phyloP scores from a whole-genome alignment of 2,888 invertebrate genomes.

The Drymonia ruficornis region DNA sequence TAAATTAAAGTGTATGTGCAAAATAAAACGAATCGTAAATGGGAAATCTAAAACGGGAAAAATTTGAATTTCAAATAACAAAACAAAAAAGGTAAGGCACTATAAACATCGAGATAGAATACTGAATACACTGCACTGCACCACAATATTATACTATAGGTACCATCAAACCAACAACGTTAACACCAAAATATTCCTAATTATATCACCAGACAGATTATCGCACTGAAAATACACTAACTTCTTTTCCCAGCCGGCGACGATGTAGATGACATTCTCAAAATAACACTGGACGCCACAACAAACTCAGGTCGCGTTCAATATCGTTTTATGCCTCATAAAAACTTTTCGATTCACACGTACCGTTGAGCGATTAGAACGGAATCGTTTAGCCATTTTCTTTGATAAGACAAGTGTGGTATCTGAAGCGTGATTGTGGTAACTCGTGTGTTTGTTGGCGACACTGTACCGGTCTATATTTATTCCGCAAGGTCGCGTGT shows the following conservation, averaged over 20 bases:
- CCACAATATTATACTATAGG: background rate
- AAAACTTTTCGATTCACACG: conserved; percentile 64
- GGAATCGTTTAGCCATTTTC: conserved; percentile 80
- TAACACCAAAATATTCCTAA: background rate
- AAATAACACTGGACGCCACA: conserved; percentile 57
- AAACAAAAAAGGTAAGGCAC: background rate
- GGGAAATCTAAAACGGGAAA: background rate
- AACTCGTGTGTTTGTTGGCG: conserved; percentile 64
- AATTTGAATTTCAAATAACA: background rate
- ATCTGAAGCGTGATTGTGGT: conserved; percentile 55
- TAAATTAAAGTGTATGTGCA: background rate
- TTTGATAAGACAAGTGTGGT: conserved; percentile 73
- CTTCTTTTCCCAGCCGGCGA: conserved; percentile 70
- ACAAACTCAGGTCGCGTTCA: conserved; percentile 59
- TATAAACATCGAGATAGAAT: too few species aligned
- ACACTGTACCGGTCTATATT: conserved; percentile 69
- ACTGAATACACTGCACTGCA: background rate
- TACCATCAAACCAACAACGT: background rate
- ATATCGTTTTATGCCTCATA: conserved; percentile 64
- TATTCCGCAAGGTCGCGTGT: conserved; percentile 70
- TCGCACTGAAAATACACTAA: conserved; percentile 66
- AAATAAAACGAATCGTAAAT: background rate
- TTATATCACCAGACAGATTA: conserved; percentile 18
- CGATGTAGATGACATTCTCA: conserved; percentile 74
- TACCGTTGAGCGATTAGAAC: conserved; percentile 61